These are phyloP conservation scores for Clusia tigrina DNA, from an alignment of 2,888 invertebrate species.

Conservation along the genomic window DNA sequence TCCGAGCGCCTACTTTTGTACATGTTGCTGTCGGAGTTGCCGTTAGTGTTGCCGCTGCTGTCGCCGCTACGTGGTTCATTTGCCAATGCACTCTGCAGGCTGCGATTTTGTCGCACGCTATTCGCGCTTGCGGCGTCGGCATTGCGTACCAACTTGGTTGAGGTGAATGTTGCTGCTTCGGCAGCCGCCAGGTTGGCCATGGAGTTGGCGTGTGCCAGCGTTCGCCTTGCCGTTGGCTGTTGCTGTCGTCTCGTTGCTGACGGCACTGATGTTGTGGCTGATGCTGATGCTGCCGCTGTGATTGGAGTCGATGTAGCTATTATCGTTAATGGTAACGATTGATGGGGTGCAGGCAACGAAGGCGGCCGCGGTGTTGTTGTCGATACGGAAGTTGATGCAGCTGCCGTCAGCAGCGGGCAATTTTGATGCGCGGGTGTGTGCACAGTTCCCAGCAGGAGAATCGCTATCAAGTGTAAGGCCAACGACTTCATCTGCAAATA, in stretches of 20 bases:
- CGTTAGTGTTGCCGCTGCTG: constrained; percentile 25
- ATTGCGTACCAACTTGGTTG: constrained; percentile 34
- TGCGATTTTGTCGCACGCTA: constrained; percentile 42
- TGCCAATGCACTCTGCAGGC: constrained; percentile 33
- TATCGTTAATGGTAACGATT: constrained; percentile 35
- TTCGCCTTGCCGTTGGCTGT: constrained; percentile 38
- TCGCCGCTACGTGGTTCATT: constrained; percentile 16
- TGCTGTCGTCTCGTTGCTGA: constrained; percentile 17
- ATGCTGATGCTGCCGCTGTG: constrained; percentile 30
- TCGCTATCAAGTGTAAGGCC: constrained; percentile 63
- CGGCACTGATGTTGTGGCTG: constrained; percentile 13
- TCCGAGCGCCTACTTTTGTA: constrained; percentile 10
- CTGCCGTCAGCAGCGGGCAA: constrained; percentile 14
- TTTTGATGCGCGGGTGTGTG: constrained; percentile 17
- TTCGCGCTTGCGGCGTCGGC: constrained; percentile 24
- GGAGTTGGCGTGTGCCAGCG: constrained; percentile 12
- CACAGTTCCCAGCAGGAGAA: constrained; percentile 45
- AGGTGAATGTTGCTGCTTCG: constrained; percentile 31
- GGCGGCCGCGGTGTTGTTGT: constrained; percentile 61
- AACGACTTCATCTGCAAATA: constrained; percentile 42
- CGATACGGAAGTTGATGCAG: constrained; percentile 50
- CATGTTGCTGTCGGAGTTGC: background rate
- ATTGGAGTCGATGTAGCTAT: constrained; percentile 34
- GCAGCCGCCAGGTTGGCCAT: background rate
- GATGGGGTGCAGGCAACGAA: constrained; percentile 60